Conservation (phyloP, 1,140 invertebrate species). For the Temnothorax nylanderi region DNA sequence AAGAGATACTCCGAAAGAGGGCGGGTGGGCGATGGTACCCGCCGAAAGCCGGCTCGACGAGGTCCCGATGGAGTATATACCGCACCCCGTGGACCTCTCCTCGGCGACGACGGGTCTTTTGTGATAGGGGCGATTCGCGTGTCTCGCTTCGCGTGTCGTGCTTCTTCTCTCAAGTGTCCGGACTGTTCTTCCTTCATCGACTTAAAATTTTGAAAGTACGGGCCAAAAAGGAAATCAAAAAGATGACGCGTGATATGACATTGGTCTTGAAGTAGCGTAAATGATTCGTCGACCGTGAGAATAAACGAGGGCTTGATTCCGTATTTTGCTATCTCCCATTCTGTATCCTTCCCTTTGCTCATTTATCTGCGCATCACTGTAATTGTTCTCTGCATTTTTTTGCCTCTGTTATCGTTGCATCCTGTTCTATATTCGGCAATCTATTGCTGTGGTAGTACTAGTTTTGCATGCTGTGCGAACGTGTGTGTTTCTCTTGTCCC, state of each 20-base stretch:
- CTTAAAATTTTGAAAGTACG: conserved; percentile 53
- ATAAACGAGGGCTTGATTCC: conserved; percentile 45
- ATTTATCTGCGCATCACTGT: neutral
- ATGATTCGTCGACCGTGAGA: conserved; percentile 58
- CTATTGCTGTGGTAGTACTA: conserved; percentile 39
- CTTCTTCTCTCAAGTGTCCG: conserved; percentile 45
- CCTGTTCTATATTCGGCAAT: conserved; percentile 13
- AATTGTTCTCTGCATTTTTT: neutral
- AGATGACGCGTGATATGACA: conserved; percentile 64
- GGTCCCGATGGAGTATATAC: no score
- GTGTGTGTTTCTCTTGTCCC: conserved; percentile 54
- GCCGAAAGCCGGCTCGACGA: conserved; percentile 27
- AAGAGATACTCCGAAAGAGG: conserved; percentile 70
- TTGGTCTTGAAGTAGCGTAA: conserved; percentile 71
- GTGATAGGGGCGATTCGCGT: conserved; percentile 66
- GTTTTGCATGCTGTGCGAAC: conserved; percentile 48
- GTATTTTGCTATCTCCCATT: conserved; percentile 47
- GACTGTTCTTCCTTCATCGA: conserved; percentile 19
- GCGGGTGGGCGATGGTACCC: conserved; percentile 50
- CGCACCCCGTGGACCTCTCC: neutral
- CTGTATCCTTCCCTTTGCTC: conserved; percentile 24
- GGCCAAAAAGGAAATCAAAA: conserved; percentile 70
- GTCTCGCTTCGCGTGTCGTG: conserved; percentile 62
- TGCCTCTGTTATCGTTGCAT: conserved; percentile 28
- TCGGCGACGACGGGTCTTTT: conserved; percentile 42